Percentiles rank a stretch among this genome's conserved stretches.
Evolutionary conservation across 2,888 invertebrate genomes (phyloP).

Genomic region (Calameuta filiformis): DNA sequence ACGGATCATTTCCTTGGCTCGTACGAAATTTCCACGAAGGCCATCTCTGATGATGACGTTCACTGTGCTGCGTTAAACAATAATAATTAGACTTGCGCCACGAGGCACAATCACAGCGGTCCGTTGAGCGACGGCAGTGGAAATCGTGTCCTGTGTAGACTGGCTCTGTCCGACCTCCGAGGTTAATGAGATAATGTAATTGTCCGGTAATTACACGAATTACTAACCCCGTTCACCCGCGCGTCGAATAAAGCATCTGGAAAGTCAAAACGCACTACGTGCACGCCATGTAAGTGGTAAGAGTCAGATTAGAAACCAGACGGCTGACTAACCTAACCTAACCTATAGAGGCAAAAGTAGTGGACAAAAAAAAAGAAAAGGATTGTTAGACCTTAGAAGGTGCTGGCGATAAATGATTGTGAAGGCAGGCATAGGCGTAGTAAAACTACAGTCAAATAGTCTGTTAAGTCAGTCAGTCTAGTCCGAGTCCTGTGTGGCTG

Average conservation of each 20-base stretch:
- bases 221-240: conserved; percentile 29
- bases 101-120: conserved; percentile 56
- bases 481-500: neutral
- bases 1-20: neutral
- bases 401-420: neutral
- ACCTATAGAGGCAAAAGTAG: neutral
- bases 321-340: neutral
- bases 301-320: neutral
- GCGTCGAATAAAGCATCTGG: neutral
- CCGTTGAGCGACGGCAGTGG: conserved; percentile 9
- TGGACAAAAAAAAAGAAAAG: neutral
- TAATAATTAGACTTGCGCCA: conserved; percentile 61
- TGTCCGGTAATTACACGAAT: conserved; percentile 62
- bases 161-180: conserved; percentile 48
- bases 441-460: neutral
- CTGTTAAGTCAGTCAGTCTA: neutral
- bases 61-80: conserved; percentile 47
- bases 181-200: conserved; percentile 66
- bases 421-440: neutral
- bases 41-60: conserved; percentile 18
- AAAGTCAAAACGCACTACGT: neutral
- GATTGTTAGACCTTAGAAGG: neutral
- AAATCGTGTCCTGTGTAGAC: neutral
- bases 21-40: conserved; percentile 5
- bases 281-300: neutral